Conservation (phyloP, 2,113 vertebrate genomes). For the Callipepla californica region DNA sequence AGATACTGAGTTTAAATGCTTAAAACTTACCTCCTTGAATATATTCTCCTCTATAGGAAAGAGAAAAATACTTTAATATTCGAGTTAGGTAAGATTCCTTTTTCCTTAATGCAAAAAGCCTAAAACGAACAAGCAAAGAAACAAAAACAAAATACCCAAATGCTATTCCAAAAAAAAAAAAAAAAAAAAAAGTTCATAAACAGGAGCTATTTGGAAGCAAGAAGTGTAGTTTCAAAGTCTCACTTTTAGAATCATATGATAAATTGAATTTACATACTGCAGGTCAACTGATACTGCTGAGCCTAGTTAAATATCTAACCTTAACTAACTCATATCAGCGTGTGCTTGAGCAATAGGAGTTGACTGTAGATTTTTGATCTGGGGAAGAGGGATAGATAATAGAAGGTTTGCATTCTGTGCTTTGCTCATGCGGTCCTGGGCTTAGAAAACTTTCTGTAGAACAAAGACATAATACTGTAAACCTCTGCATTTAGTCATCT, state of each 20-base stretch:
- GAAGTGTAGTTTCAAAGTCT: not conserved
- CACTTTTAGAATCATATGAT: not conserved
- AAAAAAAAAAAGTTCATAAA: not conserved
- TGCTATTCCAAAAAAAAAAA: too few relatives aligned
- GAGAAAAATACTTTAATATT: not conserved
- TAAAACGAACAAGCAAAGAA: too few relatives aligned
- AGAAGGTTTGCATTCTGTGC: not conserved
- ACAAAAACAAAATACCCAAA: not conserved
- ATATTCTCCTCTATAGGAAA: too few relatives aligned
- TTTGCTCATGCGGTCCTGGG: not conserved
- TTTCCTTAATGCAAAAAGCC: not conserved
- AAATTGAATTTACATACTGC: not conserved
- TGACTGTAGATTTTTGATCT: not conserved
- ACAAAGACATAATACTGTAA: not conserved
- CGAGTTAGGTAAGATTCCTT: not conserved
- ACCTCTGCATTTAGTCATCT: conserved; percentile 1
- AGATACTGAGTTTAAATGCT: not conserved
- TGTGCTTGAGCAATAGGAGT: not conserved
- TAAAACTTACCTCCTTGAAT: too few relatives aligned
- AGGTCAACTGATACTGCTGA: not conserved
- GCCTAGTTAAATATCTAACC: not conserved
- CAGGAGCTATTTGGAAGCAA: not conserved
- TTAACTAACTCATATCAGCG: not conserved
- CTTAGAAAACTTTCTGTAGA: not conserved
- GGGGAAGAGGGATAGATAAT: rapidly evolving